Evolutionary conservation across 1,140 invertebrate species (phyloP), one percentile per base, ranked within the genome.

Genomic region (Habropoda laboriosa): DNA sequence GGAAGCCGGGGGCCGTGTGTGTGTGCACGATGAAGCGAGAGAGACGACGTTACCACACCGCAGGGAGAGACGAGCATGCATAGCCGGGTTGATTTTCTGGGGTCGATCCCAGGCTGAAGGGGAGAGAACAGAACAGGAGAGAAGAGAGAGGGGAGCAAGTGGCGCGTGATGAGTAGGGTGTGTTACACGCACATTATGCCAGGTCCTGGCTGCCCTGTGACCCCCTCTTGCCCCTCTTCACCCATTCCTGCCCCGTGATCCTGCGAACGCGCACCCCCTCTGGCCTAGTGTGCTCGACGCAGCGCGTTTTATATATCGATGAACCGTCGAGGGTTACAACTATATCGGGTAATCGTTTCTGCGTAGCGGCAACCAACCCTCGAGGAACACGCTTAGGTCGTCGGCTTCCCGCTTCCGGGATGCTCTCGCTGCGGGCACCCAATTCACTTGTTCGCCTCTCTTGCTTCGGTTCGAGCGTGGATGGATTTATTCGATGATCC

Each of bases 151-250:
- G 82, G 88, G 87, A 90, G 85, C 89, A 90, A 90, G 90, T 91
- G 90, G 89, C 87, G 89, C 89, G 87, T 90, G 90, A 91, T 90
- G 89, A 90, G 89, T 89, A 89, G 90, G 89, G 89, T 89, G 89
- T 87, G 88, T 91, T 90, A 91, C 89, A 89, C 83, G 86, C 89
- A 77, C 67, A 86, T 91, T 90, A 90, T 90, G 79, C 86, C 83
- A 88, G 85, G 87, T 89, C 82, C 89, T 89, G 79, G 80, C 74
- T 86, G 53, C n/a, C n/a, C n/a, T 72, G 30, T 49, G 18, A 68
- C 63, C 58, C 47, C 74, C 61, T 66, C 66, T 76, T 21, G 38
- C 45, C 45, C 51, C 79, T 79, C 64, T 66, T 55, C 75, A 70
- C 68, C 64, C 77, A 16, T 47, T 42, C 42, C 51, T 49, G 49